Percentiles rank a stretch among this genome's conserved stretches.
phyloP scores from a whole-genome alignment of 2,113 vertebrate genomes.

The Caranx melampygus region DNA sequence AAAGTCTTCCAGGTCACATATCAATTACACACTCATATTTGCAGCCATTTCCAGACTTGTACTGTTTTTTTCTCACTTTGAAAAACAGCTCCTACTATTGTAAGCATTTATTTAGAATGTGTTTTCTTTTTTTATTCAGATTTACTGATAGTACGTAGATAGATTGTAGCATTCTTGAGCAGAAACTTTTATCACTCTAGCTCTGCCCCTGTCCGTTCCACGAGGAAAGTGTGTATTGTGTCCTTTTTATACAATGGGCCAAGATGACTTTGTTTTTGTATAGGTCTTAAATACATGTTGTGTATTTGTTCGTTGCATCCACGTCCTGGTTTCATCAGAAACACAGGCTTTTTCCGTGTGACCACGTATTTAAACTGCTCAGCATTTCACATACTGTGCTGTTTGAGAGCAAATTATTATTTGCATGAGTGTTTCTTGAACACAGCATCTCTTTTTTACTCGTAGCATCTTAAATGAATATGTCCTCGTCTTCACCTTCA shows the following conservation, averaged over 20 bases:
- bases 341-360: conserved; percentile 10
- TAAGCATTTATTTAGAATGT: not conserved
- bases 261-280: conserved; percentile 15
- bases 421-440: not conserved
- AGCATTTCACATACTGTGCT: conserved; percentile 8
- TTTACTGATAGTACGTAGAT: not conserved
- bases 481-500: not conserved
- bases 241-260: not conserved
- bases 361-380: conserved; percentile 2
- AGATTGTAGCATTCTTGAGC: not conserved
- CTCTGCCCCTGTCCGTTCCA: not conserved
- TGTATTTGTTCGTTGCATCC: conserved; percentile 1
- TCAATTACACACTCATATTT: conserved; percentile 12
- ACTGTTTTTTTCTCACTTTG: not conserved
- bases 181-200: not conserved
- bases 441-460: not conserved
- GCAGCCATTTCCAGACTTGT: not conserved
- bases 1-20: conserved; percentile 45
- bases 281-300: conserved; percentile 23
- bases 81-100: conserved; percentile 1
- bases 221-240: conserved; percentile 20
- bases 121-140: conserved; percentile 1
- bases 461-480: not conserved
- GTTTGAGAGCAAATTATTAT: conserved; percentile 16
- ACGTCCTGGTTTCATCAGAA: not conserved